These are phyloP conservation scores for Trichonephila clavata DNA, from an alignment of 1,140 invertebrate genomes.

Conservation along the genomic window DNA sequence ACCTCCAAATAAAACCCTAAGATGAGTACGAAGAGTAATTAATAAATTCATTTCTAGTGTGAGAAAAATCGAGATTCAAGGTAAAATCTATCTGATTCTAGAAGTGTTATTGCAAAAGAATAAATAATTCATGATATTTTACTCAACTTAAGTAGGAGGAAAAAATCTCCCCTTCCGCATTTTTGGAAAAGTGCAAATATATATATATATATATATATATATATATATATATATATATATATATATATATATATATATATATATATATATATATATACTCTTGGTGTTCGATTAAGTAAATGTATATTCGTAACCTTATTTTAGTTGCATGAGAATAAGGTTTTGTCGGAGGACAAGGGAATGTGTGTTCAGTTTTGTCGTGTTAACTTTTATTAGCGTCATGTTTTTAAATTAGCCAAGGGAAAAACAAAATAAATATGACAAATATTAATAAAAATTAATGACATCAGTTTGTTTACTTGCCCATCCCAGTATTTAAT, in stretches of 20 bases:
- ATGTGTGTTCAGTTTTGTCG: background rate
- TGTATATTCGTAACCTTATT: background rate
- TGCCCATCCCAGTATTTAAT: too few species aligned
- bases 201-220: too few species aligned
- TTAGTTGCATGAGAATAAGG: background rate
- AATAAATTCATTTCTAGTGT: background rate
- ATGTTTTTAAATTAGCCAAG: background rate
- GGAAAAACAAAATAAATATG: background rate
- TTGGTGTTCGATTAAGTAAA: background rate
- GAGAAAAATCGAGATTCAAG: background rate
- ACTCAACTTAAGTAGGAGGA: background rate
- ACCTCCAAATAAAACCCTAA: background rate
- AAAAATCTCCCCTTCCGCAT: background rate
- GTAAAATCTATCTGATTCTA: background rate
- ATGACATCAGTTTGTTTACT: too few species aligned
- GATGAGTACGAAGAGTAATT: background rate
- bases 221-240: too few species aligned
- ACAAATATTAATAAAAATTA: background rate
- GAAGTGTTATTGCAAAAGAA: background rate
- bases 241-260: too few species aligned
- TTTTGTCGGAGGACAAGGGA: background rate
- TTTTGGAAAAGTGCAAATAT: background rate
- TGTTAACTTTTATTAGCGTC: background rate
- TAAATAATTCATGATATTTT: conserved; percentile 6
- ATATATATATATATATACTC: too few species aligned